These are phyloP conservation scores for Strix aluco DNA, from an alignment of 2,113 vertebrate species.

Conservation along the genomic window DNA sequence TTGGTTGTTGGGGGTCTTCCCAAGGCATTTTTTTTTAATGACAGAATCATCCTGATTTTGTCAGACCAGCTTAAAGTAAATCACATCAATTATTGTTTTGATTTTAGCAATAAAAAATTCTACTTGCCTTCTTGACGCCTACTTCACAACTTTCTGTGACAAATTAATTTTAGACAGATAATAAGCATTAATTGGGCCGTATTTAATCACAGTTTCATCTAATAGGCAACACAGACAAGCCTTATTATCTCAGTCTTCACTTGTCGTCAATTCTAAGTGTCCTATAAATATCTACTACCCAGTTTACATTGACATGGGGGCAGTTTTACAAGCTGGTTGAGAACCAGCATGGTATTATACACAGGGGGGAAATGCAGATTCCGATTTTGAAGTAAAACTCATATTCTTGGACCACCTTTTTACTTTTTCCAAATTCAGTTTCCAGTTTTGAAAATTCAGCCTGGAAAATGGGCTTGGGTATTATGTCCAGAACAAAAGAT, in stretches of 20 bases:
- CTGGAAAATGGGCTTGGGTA: neutral
- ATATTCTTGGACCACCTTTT: neutral
- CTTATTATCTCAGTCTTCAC: constrained; percentile 22
- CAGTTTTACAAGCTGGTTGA: constrained; percentile 26
- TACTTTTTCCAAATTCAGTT: neutral
- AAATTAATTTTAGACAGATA: constrained; percentile 64
- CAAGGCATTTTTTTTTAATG: neutral
- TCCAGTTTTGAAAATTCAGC: neutral
- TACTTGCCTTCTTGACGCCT: constrained; percentile 13
- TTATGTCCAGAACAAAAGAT: neutral
- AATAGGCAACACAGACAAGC: constrained; percentile 16
- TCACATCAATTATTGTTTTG: neutral
- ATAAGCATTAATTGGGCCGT: constrained; percentile 53
- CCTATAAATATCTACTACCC: constrained; percentile 25
- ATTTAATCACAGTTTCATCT: constrained; percentile 56
- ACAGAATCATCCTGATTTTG: neutral
- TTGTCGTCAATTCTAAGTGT: neutral
- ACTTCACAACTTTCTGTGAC: constrained; percentile 51
- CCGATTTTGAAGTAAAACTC: neutral
- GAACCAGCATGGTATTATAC: neutral
- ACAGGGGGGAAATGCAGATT: neutral
- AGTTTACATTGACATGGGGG: neutral
- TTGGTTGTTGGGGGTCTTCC: neutral
- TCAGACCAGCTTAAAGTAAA: constrained; percentile 9
- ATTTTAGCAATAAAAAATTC: constrained; percentile 9